These are phyloP conservation scores for Chionomys nivalis DNA, from an alignment of 2,113 vertebrate genomes.

Conservation along the genomic window DNA sequence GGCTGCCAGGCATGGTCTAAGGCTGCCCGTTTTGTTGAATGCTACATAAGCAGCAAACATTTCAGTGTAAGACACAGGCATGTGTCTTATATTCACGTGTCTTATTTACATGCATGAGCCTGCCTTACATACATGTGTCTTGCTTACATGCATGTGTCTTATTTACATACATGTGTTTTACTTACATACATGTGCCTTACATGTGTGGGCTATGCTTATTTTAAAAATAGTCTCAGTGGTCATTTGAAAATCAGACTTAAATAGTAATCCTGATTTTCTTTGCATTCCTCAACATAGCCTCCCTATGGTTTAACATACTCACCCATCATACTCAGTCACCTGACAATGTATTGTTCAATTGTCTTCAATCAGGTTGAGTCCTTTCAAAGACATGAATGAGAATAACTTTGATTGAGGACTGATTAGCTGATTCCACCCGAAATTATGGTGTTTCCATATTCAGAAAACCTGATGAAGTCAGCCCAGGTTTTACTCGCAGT, in stretches of 20 bases:
- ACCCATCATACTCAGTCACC: not conserved
- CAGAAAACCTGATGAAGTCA: not conserved
- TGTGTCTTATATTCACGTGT: not conserved
- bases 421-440: not conserved
- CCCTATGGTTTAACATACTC: not conserved
- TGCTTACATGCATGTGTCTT: no score
- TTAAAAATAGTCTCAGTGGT: not conserved
- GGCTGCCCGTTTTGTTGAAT: not conserved
- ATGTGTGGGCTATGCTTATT: not conserved
- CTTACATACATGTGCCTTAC: not conserved
- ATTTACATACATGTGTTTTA: not conserved
- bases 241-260: constrained; percentile 52
- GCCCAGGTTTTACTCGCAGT: constrained; percentile 14
- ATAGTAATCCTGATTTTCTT: not conserved
- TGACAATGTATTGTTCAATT: not conserved
- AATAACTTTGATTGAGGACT: not conserved
- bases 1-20: not conserved
- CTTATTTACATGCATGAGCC: not conserved
- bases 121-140: not conserved
- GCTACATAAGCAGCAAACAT: not conserved
- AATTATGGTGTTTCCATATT: not conserved
- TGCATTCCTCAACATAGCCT: not conserved
- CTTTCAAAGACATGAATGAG: not conserved
- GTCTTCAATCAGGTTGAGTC: not conserved
- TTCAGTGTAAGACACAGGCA: not conserved